Conservation (phyloP, 2,888 invertebrate species). For the Drosophila bunnanda region DNA sequence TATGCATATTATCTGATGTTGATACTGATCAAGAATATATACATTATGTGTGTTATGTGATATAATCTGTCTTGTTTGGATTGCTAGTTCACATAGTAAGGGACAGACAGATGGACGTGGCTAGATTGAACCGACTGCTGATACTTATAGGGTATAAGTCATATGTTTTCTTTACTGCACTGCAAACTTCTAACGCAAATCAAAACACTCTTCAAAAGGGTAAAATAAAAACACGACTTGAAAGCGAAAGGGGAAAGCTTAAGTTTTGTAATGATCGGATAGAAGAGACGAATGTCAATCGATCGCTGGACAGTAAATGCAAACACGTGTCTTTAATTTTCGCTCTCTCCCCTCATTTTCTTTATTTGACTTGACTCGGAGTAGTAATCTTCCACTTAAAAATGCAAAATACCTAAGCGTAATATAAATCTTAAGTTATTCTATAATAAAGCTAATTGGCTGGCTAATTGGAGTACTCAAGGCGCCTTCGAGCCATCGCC, state of each 20-base stretch:
- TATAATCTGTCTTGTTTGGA: no score
- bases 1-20: no score
- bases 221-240: background rate
- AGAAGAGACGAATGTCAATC: background rate
- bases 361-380: constrained; percentile 23
- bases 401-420: constrained; percentile 40
- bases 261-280: background rate
- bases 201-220: no score
- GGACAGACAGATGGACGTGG: no score
- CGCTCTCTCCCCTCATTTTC: background rate
- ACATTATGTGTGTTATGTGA: no score
- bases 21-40: no score
- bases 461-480: constrained; percentile 35
- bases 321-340: background rate
- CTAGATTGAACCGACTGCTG: no score
- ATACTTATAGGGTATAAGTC: no score
- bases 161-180: no score
- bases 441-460: constrained; percentile 40
- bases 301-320: background rate
- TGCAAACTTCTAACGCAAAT: no score
- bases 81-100: no score
- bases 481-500: constrained; percentile 27
- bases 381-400: constrained; percentile 55
- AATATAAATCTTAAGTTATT: constrained; percentile 24
- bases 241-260: background rate